Base-by-base conservation (phyloP, 2,797 vertebrate species). In the Gallinago stenura region DNA sequence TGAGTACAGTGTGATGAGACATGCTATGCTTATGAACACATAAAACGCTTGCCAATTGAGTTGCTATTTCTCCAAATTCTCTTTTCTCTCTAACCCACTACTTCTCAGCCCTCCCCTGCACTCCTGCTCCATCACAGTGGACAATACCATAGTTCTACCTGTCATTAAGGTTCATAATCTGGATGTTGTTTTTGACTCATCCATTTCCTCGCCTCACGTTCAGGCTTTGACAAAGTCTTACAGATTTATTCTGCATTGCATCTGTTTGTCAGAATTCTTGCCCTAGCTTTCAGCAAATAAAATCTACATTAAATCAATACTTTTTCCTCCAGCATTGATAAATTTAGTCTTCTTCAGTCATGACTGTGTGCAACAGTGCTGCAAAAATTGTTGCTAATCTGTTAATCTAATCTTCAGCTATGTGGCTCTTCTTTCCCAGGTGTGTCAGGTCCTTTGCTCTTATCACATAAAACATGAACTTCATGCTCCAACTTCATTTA, bases 21-120 rank as follows among this genome's bases (percentile, higher is more conserved):
- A 41, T 31, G 39, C 56, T 69, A 41, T n/a, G 43, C 87, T 70
- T 88, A 85, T 1, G 39, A 94, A 78, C 30, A 75, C 24, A 21
- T 21, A 35, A 82, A 95, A 83, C 31, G 33, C 18, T 91, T 91
- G 73, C 51, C 50, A 82, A 75, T 5, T 18, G 85, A 73, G 25
- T 60, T 54, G 39, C 43, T 78, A 51, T 31, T 92, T 70, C 53
- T 89, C 30, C 41, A 30, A 45, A 76, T 87, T 61, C 33, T 66
- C 6, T 66, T 83, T 89, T 66, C 65, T 66, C 37, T 64, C 61
- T 51, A 33, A 26, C 8, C 28, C 19, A 17, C 28, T 45, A 14
- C 35, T 79, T 58, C 51, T 69, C 46, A 90, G 61, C 5, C 46
- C 46, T 69, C 15, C 33, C 53, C 30, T 53, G 37, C 56, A 62